phyloP scores from a whole-genome alignment of 92 coral and sea anemone species.

The Phenganax stokvisi region DNA sequence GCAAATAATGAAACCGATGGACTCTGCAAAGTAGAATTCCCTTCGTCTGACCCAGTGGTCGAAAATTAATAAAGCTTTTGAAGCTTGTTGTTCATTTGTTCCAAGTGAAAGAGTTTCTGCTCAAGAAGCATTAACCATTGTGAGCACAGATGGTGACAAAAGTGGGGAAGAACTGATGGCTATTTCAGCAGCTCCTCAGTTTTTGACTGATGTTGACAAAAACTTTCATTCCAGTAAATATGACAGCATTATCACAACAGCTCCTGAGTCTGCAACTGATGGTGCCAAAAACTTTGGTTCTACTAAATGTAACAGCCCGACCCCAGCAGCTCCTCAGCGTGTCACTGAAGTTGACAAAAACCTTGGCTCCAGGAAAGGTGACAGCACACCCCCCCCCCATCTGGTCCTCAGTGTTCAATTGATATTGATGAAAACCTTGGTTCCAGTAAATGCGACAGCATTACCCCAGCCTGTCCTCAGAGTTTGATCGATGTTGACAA shows the following conservation, averaged over 20 bases:
- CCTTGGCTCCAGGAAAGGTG: neutral
- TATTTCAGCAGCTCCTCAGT: neutral
- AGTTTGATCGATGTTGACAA: too few species aligned
- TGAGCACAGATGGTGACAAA: slow-evolving; percentile 2
- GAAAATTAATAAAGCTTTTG: slow-evolving; percentile 15
- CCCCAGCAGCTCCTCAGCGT: slow-evolving; percentile 2
- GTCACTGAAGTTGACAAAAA: neutral
- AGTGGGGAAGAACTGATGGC: slow-evolving; percentile 1
- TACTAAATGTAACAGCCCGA: neutral
- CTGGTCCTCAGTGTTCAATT: too few species aligned
- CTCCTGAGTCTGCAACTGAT: neutral
- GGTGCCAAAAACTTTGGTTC: neutral
- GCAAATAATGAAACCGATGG: neutral
- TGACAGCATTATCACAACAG: neutral
- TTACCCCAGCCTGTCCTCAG: too few species aligned
- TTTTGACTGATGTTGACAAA: neutral
- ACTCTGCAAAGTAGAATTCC: slow-evolving; percentile 4
- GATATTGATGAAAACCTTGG: too few species aligned
- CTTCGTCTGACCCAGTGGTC: slow-evolving; percentile 22
- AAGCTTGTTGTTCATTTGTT: slow-evolving; percentile 7
- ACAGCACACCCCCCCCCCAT: neutral
- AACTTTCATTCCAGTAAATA: neutral
- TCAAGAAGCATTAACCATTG: slow-evolving; percentile 19
- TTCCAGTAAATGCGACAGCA: too few species aligned
- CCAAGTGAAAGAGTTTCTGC: slow-evolving; percentile 20